Evolutionary conservation across 2,888 invertebrate genomes (phyloP).

Genomic region (Meta bourneti): DNA sequence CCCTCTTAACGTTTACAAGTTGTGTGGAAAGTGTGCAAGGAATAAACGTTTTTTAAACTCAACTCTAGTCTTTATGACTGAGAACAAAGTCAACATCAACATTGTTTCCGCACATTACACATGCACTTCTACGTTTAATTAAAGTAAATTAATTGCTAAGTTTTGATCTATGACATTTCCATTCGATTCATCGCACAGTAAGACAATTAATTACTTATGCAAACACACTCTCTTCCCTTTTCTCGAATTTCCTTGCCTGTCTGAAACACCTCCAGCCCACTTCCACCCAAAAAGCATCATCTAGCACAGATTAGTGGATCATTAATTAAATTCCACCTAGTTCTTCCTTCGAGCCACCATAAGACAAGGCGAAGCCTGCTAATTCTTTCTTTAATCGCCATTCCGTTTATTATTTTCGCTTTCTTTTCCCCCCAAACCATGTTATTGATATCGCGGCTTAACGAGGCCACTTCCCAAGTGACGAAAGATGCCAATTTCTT

Average conservation of each 20-base stretch:
- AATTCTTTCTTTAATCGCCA: slow-evolving; percentile 8
- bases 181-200: background rate
- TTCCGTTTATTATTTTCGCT: background rate
- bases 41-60: no score
- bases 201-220: slow-evolving; percentile 41
- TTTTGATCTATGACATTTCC: background rate
- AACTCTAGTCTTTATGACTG: background rate
- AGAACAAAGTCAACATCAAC: background rate
- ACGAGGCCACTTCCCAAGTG: slow-evolving; percentile 58
- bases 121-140: background rate
- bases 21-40: no score
- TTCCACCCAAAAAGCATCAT: slow-evolving; percentile 13
- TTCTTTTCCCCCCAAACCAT: background rate
- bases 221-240: background rate
- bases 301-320: slow-evolving; percentile 1
- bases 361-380: slow-evolving; percentile 14
- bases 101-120: background rate
- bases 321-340: slow-evolving; percentile 29
- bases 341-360: slow-evolving; percentile 3
- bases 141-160: background rate
- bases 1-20: no score
- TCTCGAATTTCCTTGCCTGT: slow-evolving; percentile 1
- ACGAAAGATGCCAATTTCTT: slow-evolving; percentile 51
- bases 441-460: slow-evolving; percentile 47
- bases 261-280: slow-evolving; percentile 22